A percentile compares a stretch with the other conserved stretches of the same genome.
phyloP scores from a whole-genome alignment of 2,113 vertebrate genomes.

The Pituophis catenifer region DNA sequence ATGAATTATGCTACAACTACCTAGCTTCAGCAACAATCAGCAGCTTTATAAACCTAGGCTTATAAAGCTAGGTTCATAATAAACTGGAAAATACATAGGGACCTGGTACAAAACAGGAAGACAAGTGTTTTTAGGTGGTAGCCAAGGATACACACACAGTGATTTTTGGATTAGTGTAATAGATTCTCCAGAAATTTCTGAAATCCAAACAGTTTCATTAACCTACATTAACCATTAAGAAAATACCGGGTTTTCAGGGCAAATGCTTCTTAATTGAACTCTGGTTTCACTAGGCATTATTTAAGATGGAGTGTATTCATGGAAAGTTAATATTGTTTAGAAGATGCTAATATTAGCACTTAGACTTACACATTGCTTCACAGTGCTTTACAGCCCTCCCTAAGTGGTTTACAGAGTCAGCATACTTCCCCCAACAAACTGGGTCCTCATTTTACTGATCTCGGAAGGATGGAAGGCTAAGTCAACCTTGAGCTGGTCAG shows the following conservation, averaged over 20 bases:
- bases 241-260: neutral
- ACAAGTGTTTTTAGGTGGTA: neutral
- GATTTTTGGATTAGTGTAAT: neutral
- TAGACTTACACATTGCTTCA: no score
- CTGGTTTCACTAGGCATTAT: neutral
- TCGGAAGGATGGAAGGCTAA: no score
- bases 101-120: neutral
- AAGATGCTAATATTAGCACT: neutral
- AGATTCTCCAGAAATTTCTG: neutral
- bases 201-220: neutral
- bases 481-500: no score
- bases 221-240: neutral
- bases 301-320: neutral
- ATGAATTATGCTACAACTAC: neutral
- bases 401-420: no score
- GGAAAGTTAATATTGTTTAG: neutral
- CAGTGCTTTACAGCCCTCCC: no score
- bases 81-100: neutral
- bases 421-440: no score
- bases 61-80: neutral
- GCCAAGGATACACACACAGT: neutral
- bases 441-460: no score
- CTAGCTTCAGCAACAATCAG: neutral
- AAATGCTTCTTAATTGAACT: neutral
- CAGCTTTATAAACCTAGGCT: neutral